Percentiles rank a stretch among this genome's conserved stretches.
Conservation (phyloP, 2,113 vertebrate species). For the Panurus biarmicus region DNA sequence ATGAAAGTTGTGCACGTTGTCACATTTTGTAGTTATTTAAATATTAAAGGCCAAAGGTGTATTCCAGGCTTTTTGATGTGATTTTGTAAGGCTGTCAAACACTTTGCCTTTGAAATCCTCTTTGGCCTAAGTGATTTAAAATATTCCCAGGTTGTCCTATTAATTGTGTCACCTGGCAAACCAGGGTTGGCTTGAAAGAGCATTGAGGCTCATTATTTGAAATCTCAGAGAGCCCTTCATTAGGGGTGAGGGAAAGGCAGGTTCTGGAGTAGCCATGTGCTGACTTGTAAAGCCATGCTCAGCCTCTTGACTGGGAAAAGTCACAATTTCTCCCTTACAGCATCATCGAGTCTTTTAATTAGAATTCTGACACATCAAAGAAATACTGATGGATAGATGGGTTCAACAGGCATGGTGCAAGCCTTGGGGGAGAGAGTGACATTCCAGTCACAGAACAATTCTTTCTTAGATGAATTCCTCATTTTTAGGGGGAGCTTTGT, state of each 20-base stretch:
- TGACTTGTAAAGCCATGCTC: neutral
- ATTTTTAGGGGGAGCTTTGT: neutral
- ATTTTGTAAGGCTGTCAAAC: neutral
- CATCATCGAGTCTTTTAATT: neutral
- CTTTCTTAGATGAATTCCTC: neutral
- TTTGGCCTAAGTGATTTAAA: neutral
- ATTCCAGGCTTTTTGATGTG: neutral
- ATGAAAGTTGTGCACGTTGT: neutral
- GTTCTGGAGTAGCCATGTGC: neutral
- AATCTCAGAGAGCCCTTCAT: neutral
- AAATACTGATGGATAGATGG: neutral
- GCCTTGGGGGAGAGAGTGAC: neutral
- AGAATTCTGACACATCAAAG: neutral
- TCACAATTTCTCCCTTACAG: neutral
- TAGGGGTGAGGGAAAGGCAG: neutral
- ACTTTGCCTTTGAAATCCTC: neutral
- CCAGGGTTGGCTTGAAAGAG: neutral
- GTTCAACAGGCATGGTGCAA: neutral
- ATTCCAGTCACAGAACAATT: neutral
- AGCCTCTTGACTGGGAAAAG: neutral
- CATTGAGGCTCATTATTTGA: neutral
- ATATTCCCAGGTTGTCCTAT: neutral
- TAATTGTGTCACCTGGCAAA: neutral
- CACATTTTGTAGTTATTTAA: neutral
- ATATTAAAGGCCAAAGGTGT: neutral